Evolutionary conservation across 2,113 vertebrate genomes (phyloP).

Genomic region (Fregetta grallaria): DNA sequence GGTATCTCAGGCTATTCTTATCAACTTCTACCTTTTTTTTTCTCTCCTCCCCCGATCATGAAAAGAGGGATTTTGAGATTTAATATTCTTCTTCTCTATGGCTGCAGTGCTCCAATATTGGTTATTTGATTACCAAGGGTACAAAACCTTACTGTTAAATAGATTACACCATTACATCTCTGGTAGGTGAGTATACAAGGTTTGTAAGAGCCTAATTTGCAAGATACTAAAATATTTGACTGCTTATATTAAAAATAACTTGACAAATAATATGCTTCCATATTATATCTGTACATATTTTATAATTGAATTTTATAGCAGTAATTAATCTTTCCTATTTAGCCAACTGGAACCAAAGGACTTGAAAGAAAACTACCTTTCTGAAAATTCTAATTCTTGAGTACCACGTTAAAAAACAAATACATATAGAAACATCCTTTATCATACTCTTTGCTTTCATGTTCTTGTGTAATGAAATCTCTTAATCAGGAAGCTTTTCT

Average conservation of each 20-base stretch:
- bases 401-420: not conserved
- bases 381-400: not conserved
- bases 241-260: not conserved
- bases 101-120: not conserved
- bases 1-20: not conserved
- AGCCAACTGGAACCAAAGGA: not conserved
- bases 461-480: not conserved
- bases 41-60: fast-evolving
- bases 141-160: not conserved
- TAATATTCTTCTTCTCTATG: not conserved
- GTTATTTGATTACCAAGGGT: not conserved
- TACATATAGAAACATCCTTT: not conserved
- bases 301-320: not conserved
- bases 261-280: not conserved
- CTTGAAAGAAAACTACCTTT: not conserved
- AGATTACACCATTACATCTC: not conserved
- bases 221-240: not conserved
- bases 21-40: not conserved
- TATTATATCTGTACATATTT: not conserved
- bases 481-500: not conserved
- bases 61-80: not conserved
- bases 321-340: not conserved
- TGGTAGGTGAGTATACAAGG: not conserved
- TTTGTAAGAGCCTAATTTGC: not conserved
- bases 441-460: not conserved